phyloP scores from a whole-genome alignment of 2,113 vertebrate genomes.

The Callipepla californica region DNA sequence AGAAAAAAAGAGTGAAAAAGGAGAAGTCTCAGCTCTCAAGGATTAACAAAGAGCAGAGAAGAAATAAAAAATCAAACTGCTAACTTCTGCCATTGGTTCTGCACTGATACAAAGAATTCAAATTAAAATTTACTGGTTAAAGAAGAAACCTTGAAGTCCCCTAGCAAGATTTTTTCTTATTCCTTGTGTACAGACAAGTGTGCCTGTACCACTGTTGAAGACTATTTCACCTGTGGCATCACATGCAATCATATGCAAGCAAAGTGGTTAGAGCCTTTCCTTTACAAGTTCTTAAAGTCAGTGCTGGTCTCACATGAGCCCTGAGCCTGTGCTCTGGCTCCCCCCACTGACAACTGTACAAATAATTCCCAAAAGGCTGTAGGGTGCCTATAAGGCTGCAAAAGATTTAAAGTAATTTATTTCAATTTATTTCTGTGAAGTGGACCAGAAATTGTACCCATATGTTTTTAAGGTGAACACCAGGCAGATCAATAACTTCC shows the following conservation, averaged over 20 bases:
- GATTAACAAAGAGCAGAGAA: not conserved
- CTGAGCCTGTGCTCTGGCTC: constrained; percentile 20
- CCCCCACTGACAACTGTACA: not conserved
- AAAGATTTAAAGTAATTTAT: not conserved
- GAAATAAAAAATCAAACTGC: not conserved
- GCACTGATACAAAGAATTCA: not conserved
- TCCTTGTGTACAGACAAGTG: rapidly evolving
- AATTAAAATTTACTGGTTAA: not conserved
- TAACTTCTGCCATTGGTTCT: not conserved
- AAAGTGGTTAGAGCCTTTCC: not conserved
- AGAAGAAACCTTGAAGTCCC: not conserved
- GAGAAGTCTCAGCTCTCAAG: not conserved
- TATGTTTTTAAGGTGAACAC: not conserved
- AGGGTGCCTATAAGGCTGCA: not conserved
- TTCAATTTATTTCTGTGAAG: not conserved
- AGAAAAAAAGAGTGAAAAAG: not conserved
- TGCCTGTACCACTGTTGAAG: not conserved
- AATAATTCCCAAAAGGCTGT: not conserved
- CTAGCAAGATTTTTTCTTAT: not conserved
- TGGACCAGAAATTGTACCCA: not conserved
- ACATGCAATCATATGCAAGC: rapidly evolving
- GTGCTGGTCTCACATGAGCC: not conserved
- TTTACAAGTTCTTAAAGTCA: not conserved
- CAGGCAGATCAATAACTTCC: not conserved
- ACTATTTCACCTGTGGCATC: not conserved